Evolutionary conservation across 1,140 invertebrate species (phyloP), one percentile per base, ranked within the genome.

Genomic region (Octopus sinensis): DNA sequence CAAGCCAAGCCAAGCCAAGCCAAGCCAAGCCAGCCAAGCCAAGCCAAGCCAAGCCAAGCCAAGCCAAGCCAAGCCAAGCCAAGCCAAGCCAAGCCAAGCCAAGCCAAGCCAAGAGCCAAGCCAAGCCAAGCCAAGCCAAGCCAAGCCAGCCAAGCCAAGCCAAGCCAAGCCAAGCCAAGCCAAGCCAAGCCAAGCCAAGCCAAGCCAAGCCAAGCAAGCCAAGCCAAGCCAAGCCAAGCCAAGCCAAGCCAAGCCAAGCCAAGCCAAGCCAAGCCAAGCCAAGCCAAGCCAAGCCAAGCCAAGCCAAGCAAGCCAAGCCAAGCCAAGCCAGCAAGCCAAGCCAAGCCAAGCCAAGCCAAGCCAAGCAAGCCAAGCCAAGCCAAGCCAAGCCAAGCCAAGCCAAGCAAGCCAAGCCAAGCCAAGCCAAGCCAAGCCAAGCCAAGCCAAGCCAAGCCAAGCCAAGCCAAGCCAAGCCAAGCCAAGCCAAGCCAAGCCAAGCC

Each of bases 401-500:
- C n/a, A n/a, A n/a, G 9, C 54, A 80, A 82, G 81, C 23, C 81
- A 81, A 81, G 51, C n/a, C 75, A 51, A 53, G 23, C 12, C 62
- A 53, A 52, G 80, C 54, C 62, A 12, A n/a, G 30, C 5, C 52
- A 76, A 62, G 23, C 4, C 71, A 62, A 73, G 80, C 7, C 52
- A 80, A 76, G 78, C 54, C 78, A 82, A 76, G 81, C 13, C 81
- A 82, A 80, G 81, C 17, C 81, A 82, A 80, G 78, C 43, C 78
- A 82, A 80, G 81, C 43, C 81, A 82, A 80, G 78, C 17, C 62
- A 82, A 82, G 78, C n/a, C 68, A 80, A 80, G 81, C 12, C 81
- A 82, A 79, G 81, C 30, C 81, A 82, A 79, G 81, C 6, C 54
- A 54, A 81, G 76, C 43, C 76, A 30, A 77, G 9, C 13, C 13